Base-by-base conservation (phyloP, 1,140 invertebrate genomes). In the Panagrolaimus sp. region DNA sequence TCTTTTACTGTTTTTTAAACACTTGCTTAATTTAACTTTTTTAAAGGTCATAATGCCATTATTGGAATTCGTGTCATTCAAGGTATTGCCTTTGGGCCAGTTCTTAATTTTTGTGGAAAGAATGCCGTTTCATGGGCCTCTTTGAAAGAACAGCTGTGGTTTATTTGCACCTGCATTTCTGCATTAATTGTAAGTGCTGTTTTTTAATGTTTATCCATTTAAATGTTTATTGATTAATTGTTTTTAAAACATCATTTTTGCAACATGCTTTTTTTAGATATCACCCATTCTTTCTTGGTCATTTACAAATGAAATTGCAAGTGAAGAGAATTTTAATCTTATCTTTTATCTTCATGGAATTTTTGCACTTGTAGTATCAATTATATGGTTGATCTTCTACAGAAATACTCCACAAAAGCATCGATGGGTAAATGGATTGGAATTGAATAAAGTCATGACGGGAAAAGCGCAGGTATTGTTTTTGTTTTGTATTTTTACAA, bases 371-470 rank as follows among this genome's bases (percentile, higher is more conserved):
- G 8, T 79, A 7, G 24, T 78, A 7, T 1, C 66, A 12, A 43
- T 78, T 46, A 17, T 76, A n/a, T 76, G 77, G 77, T n/a, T 75
- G 17, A 46, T 78, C 24, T 77, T 76, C 32, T 79, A 78, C 21
- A 52, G 69, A 44, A 73, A 76, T 46, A 10, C 43, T 43, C 75
- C 75, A 5, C 70, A 76, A 63, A 76, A 65, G 43, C 75, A 76
- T 68, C 45, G 65, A 21, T 62, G 55, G 46, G 67, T 76, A 10
- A 75, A 78, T 64, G 75, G 76, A 43, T 43, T 69, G 26, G 75
- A 76, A 68, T 55, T 76, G 55, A 78, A 77, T 63, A 62, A 65
- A 69, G 78, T 75, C 55, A 43, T 64, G 26, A 66, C 75, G 14
- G 74, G 74, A 65, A 77, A 78, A 43, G 44, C 71, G 7, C 65